A percentile compares a stretch with the other conserved stretches of the same genome.
Evolutionary conservation across 2,113 vertebrate genomes (phyloP).

Genomic region (Neofelis nebulosa): DNA sequence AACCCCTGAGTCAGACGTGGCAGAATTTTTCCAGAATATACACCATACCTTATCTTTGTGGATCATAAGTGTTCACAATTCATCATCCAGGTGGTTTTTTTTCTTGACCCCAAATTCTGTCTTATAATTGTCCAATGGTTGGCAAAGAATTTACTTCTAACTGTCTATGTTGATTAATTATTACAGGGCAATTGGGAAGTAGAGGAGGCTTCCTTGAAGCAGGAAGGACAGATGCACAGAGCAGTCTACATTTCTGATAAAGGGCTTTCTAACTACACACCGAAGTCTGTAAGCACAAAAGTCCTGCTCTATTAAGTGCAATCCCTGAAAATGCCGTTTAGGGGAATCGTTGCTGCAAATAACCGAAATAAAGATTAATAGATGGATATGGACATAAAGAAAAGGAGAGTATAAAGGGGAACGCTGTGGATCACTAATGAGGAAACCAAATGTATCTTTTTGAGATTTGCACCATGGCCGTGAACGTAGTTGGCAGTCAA

Average conservation of each 20-base stretch:
- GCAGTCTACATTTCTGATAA: fast-evolving
- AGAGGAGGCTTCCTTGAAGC: background rate
- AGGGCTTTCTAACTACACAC: background rate
- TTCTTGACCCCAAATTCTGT: background rate
- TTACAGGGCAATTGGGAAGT: background rate
- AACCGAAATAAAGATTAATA: background rate
- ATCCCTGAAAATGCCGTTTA: background rate
- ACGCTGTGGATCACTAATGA: background rate
- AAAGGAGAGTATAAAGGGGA: background rate
- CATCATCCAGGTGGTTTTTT: background rate
- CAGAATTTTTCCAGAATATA: background rate
- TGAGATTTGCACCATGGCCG: background rate
- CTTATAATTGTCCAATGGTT: background rate
- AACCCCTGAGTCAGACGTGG: fast-evolving
- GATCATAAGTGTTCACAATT: background rate
- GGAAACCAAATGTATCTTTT: background rate
- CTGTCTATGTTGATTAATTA: background rate
- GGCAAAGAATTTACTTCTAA: background rate
- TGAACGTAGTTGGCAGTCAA: background rate
- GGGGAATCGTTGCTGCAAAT: background rate
- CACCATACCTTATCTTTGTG: background rate
- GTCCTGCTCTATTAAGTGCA: background rate
- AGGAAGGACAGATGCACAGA: background rate
- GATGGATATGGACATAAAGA: background rate
- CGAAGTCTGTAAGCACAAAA: fast-evolving